Percentiles rank a stretch among this genome's conserved stretches.
These are phyloP conservation scores for Ariopsis seemanni DNA, from an alignment of 2,113 vertebrate genomes.

Conservation along the genomic window DNA sequence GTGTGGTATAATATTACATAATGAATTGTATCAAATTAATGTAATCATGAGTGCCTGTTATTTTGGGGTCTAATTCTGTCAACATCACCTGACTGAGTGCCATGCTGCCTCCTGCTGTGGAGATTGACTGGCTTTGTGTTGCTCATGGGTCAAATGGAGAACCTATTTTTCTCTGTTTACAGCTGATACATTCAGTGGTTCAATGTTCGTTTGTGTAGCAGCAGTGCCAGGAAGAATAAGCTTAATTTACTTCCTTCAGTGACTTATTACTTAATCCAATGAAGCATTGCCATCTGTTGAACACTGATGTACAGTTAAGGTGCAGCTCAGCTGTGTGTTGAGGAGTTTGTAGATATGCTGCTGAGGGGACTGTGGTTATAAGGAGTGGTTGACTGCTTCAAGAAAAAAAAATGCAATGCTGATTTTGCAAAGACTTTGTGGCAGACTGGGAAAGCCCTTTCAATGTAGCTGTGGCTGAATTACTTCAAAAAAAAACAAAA, in stretches of 20 bases:
- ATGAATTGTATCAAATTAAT: neutral
- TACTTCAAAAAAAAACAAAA: neutral
- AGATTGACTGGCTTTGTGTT: neutral
- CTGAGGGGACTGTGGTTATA: neutral
- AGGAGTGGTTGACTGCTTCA: neutral
- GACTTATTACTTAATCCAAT: conserved; percentile 51
- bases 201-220: neutral
- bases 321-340: conserved; percentile 20
- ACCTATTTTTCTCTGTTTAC: neutral
- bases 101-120: neutral
- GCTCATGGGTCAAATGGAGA: neutral
- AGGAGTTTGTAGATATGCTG: conserved; percentile 7
- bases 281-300: conserved; percentile 53
- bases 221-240: neutral
- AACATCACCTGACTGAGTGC: conserved; percentile 4
- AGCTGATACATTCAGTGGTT: neutral
- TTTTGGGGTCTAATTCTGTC: neutral
- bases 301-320: conserved; percentile 39
- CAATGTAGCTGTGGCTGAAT: neutral
- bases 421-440: neutral
- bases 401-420: neutral
- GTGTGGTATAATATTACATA: neutral
- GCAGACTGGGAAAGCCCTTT: neutral
- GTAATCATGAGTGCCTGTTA: neutral
- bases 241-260: conserved; percentile 36